phyloP scores from a whole-genome alignment of 2,113 vertebrate species.

The Tenebrosternarchus preto region DNA sequence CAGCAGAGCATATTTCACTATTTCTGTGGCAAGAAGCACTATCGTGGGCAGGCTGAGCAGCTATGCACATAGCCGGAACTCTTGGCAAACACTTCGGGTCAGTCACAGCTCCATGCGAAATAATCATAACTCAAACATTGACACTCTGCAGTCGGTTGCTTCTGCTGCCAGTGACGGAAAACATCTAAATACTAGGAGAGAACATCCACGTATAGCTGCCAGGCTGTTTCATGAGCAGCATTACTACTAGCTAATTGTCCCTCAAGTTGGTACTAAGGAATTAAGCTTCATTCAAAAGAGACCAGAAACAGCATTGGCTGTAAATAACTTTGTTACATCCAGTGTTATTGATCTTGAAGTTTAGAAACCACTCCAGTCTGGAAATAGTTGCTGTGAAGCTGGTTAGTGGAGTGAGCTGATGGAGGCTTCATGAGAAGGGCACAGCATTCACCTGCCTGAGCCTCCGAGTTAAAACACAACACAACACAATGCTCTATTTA shows the following conservation, averaged over 20 bases:
- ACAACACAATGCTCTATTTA: constrained; percentile 1
- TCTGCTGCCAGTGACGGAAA: constrained; percentile 10
- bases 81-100: constrained; percentile 19
- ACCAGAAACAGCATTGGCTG: not conserved
- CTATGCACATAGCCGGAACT: not conserved
- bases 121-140: constrained; percentile 25
- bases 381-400: too few relatives aligned
- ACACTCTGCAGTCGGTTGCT: constrained; percentile 6
- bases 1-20: constrained; percentile 10
- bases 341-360: not conserved
- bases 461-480: not conserved
- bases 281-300: not conserved
- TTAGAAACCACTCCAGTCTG: not conserved
- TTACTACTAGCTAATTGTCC: not conserved
- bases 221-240: not conserved
- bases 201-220: not conserved
- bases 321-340: not conserved
- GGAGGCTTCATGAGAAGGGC: not conserved
- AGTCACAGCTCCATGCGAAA: constrained; percentile 28
- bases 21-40: constrained; percentile 8
- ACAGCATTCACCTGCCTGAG: not conserved
- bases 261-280: not conserved
- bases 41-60: not conserved
- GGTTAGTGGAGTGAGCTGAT: not conserved
- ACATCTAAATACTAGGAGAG: constrained; percentile 19